These are phyloP conservation scores for Struthio camelus DNA, from an alignment of 2,113 vertebrate species.

Conservation along the genomic window DNA sequence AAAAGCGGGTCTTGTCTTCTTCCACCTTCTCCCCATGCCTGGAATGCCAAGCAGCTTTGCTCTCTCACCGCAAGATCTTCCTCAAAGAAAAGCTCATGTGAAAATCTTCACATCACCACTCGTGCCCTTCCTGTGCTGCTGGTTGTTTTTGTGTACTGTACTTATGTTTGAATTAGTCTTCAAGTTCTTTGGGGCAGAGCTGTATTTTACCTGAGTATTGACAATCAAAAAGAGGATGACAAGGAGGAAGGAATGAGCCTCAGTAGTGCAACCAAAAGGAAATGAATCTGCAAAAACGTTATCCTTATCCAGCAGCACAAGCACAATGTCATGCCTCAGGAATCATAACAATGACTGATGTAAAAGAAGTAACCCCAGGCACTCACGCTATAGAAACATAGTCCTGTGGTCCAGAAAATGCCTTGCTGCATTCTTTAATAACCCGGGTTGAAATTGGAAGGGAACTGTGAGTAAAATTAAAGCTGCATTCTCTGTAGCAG, in stretches of 20 bases:
- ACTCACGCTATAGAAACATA: not conserved
- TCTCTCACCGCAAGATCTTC: not conserved
- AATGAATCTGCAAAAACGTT: not conserved
- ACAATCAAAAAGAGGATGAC: not conserved
- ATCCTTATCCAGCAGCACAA: not conserved
- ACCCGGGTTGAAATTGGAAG: not conserved
- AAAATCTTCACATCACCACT: not conserved
- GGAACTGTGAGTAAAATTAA: not conserved
- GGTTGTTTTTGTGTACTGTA: not conserved
- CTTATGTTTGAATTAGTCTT: not conserved
- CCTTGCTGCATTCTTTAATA: conserved; percentile 23
- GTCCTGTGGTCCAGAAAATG: not conserved
- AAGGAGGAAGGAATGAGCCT: not conserved
- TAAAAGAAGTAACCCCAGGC: not conserved
- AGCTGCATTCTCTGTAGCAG: not conserved
- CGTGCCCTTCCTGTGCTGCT: not conserved
- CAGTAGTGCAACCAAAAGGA: not conserved
- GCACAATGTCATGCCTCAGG: not conserved
- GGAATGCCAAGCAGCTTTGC: not conserved
- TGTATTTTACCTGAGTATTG: not conserved
- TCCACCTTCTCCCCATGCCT: not conserved
- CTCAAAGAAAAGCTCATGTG: not conserved
- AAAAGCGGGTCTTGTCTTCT: not conserved
- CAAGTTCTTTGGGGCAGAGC: not conserved
- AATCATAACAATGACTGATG: not conserved